Conservation (phyloP, 1,140 invertebrate species). For the Heliconius nattereri region DNA sequence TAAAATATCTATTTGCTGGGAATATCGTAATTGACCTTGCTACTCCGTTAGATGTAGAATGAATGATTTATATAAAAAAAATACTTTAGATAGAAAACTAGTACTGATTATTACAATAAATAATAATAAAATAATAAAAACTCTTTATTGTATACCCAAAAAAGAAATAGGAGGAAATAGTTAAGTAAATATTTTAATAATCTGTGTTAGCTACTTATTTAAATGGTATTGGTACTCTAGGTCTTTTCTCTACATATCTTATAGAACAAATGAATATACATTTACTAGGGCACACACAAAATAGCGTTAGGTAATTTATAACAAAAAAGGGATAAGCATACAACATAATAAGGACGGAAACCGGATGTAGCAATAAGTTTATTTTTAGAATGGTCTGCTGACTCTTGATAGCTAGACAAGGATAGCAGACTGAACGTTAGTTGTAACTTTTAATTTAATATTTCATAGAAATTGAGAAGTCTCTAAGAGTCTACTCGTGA, state of each 20-base stretch:
- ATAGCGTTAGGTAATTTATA: neutral
- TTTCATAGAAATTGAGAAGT: no score
- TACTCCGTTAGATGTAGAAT: neutral
- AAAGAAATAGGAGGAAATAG: no score
- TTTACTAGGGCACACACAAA: no score
- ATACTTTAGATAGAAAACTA: neutral
- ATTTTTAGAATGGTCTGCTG: slow-evolving; percentile 1
- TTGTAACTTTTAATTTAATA: neutral
- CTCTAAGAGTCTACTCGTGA: no score
- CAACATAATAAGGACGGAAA: neutral
- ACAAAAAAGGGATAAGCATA: slow-evolving; percentile 2
- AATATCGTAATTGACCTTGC: slow-evolving; percentile 17
- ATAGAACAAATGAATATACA: no score
- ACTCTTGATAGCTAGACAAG: slow-evolving; percentile 3
- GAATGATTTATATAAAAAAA: neutral
- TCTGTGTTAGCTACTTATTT: neutral
- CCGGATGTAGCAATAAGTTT: slow-evolving; percentile 5
- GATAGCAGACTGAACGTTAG: neutral
- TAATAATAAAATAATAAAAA: no score
- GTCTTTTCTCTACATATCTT: no score
- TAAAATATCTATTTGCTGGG: slow-evolving; percentile 17
- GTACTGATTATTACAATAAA: no score
- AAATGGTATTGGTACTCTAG: neutral
- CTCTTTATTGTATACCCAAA: no score
- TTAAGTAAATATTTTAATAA: neutral